Evolutionary conservation across 2,888 invertebrate species (phyloP), one percentile per base, ranked within the genome.

Genomic region (Mythimna ferrago): DNA sequence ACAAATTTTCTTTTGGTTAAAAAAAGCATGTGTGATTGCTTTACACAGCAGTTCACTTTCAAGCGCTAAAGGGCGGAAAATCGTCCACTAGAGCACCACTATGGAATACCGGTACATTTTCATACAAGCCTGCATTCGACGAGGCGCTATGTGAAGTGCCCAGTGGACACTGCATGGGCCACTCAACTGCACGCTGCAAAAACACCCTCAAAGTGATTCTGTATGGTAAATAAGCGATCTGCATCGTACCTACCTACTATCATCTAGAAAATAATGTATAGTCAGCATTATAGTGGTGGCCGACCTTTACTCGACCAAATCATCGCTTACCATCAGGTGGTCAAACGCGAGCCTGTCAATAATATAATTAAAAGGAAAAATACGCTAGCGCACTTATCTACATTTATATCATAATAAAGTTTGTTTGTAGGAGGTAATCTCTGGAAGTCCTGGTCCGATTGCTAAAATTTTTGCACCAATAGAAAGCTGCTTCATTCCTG

Each of bases 181-280:
- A 51, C 80, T 76, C 65, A 26, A 61, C 54, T 56, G 80, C 74
- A 60, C 32, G 41, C 21, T 56, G 75, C 32, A 80, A 74, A 80
- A 76, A 76, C 65, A 65, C 76, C 76, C 35, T 56, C 76, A 80
- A 80, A 76, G 56, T 56, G 48, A 41, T 35, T 41, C 11, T 51
- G n/a, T 61, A 72, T 65, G 56, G 54, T 61, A 75, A 74, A 73
- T 19, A 57, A 48, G 16, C 48, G 2, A 16, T 16, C 44, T 14
- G 32, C 16, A 32, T 57, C 19, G 57, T 16, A 26, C 6, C 5
- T 16, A 26, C 6, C 5, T 14, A 19, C 7, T 56, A 56, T 14
- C 56, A 11, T 57, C 3, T 57, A 57, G 16, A 19, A 32, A 53
- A 48, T 11, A 51, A 2, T 56, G 26, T 26, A 6, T 56, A 26